These are phyloP conservation scores for Kradibia gibbosae DNA, from an alignment of 1,140 invertebrate species.

Conservation along the genomic window DNA sequence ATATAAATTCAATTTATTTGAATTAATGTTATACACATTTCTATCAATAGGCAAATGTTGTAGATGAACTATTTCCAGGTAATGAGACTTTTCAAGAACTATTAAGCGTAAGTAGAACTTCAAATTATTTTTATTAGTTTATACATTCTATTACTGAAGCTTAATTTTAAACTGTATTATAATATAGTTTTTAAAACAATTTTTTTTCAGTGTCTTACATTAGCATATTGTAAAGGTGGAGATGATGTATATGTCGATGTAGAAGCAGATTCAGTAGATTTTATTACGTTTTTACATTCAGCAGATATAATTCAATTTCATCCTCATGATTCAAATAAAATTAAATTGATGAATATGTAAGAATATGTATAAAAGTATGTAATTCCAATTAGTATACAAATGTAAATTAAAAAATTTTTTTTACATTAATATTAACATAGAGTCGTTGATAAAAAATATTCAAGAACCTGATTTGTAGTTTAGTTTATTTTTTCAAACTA, in stretches of 20 bases:
- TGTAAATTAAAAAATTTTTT: too few relatives aligned
- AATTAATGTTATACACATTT: neutral
- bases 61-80: conserved; percentile 57
- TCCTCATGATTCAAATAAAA: conserved; percentile 61
- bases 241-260: conserved; percentile 64
- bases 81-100: conserved; percentile 56
- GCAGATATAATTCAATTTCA: conserved; percentile 62
- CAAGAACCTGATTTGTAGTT: too few relatives aligned
- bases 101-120: conserved; percentile 56
- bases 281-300: conserved; percentile 59
- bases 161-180: neutral
- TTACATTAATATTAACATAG: too few relatives aligned
- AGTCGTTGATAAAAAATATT: too few relatives aligned
- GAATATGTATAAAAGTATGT: neutral
- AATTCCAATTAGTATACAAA: too few relatives aligned
- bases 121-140: neutral
- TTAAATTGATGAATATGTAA: conserved; percentile 61
- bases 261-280: conserved; percentile 46
- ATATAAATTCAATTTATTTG: conserved; percentile 26
- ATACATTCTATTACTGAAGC: neutral
- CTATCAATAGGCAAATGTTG: conserved; percentile 52
- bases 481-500: neutral
- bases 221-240: conserved; percentile 60
- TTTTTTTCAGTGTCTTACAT: conserved; percentile 56
- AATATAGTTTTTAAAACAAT: conserved; percentile 26